These are phyloP conservation scores for Tylochromis polylepis DNA, from an alignment of 2,113 vertebrate genomes.

Conservation along the genomic window DNA sequence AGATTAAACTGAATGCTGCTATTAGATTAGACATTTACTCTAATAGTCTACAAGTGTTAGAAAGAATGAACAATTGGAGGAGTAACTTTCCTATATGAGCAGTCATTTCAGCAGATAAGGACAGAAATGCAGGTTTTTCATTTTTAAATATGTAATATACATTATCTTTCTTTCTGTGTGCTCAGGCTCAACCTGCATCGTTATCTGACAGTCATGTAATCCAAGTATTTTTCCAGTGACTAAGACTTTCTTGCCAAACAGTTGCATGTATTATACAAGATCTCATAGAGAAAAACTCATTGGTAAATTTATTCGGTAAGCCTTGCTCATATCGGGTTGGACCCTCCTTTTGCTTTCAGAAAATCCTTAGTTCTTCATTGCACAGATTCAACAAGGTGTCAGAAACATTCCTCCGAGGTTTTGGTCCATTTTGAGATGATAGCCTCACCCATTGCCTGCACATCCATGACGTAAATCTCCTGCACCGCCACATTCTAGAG, in stretches of 20 bases:
- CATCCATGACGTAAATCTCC: not conserved
- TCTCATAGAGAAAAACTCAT: not conserved
- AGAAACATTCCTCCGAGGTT: not conserved
- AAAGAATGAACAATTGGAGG: not conserved
- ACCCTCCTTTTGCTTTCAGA: accelerated
- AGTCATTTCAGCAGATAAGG: not conserved
- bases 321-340: not conserved
- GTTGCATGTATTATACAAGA: not conserved
- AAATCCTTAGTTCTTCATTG: not conserved
- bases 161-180: not conserved
- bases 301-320: not conserved
- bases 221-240: not conserved
- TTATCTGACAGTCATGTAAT: not conserved
- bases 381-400: not conserved
- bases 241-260: not conserved
- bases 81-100: not conserved
- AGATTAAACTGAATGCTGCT: not conserved
- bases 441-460: not conserved
- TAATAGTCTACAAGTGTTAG: not conserved
- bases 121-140: not conserved
- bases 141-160: not conserved
- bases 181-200: not conserved
- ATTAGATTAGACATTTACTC: not conserved
- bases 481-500: not conserved
- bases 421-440: not conserved